These are phyloP conservation scores for Limulus polyphemus DNA, from an alignment of 2,888 invertebrate species.

Conservation along the genomic window DNA sequence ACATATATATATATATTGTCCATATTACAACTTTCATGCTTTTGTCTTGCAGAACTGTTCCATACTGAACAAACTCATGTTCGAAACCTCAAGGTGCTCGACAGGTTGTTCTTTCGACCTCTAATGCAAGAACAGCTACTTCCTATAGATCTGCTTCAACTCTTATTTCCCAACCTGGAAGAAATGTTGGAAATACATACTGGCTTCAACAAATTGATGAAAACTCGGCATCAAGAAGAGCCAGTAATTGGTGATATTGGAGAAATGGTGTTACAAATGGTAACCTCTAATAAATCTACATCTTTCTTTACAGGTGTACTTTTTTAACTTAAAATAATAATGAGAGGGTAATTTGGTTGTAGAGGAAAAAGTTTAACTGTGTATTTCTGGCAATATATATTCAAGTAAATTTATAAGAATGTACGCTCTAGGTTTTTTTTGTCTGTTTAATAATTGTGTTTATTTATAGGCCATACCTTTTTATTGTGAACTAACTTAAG, in stretches of 20 bases:
- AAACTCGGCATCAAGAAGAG: slow-evolving; percentile 52
- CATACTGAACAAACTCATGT: slow-evolving; percentile 82
- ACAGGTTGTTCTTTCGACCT: slow-evolving; percentile 67
- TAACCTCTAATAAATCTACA: slow-evolving; percentile 27
- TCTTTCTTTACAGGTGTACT: no score
- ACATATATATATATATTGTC: no score
- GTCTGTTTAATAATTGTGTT: no score
- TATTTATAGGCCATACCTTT: no score
- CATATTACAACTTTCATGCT: background rate
- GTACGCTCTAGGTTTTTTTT: no score
- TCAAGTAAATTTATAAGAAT: no score
- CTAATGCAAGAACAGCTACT: slow-evolving; percentile 54
- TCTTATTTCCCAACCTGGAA: slow-evolving; percentile 73
- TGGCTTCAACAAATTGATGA: slow-evolving; percentile 58
- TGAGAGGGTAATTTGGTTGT: no score
- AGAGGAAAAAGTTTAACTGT: no score
- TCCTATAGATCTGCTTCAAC: slow-evolving; percentile 56
- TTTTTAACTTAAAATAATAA: no score
- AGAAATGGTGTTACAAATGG: slow-evolving; percentile 59
- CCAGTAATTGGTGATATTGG: slow-evolving; percentile 61
- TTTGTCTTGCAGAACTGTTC: slow-evolving; percentile 43
- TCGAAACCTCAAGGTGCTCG: slow-evolving; percentile 71
- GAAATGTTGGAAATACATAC: slow-evolving; percentile 63
- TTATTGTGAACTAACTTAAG: no score
- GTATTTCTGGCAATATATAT: no score